Evolutionary conservation across 2,888 invertebrate genomes (phyloP).

Genomic region (Blera fallax): DNA sequence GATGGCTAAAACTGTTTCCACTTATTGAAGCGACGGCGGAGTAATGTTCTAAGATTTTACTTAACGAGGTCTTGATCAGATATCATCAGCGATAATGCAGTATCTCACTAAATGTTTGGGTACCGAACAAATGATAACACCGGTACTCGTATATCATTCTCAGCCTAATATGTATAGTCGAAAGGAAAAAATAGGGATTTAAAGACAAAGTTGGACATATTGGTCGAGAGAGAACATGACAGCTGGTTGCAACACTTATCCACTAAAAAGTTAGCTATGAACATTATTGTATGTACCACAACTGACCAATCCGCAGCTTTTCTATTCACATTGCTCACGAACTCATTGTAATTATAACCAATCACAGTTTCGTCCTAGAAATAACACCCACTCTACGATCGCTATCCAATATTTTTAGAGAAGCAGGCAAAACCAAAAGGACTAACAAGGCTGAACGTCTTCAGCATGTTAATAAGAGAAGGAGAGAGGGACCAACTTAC

Average conservation of each 20-base stretch:
- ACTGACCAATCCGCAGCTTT: no score
- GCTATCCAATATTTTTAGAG: slow-evolving; percentile 75
- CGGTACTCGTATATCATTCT: slow-evolving; percentile 76
- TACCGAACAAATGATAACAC: no score
- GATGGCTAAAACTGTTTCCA: slow-evolving; percentile 73
- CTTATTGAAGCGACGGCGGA: slow-evolving; percentile 74
- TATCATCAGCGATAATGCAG: slow-evolving; percentile 75
- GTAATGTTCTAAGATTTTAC: slow-evolving; percentile 71
- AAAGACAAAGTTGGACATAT: slow-evolving; percentile 23
- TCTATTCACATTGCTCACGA: no score
- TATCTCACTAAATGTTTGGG: slow-evolving; percentile 57
- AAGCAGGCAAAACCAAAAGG: slow-evolving; percentile 76
- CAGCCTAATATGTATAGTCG: slow-evolving; percentile 76
- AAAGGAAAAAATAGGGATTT: slow-evolving; percentile 73
- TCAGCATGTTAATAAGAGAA: background rate
- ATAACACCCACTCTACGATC: slow-evolving; percentile 75
- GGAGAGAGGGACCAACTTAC: background rate
- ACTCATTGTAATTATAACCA: slow-evolving; percentile 71
- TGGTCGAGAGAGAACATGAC: slow-evolving; percentile 16
- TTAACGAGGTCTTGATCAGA: slow-evolving; percentile 77
- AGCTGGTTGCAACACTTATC: no score
- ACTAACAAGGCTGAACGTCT: slow-evolving; percentile 1
- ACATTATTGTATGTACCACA: no score
- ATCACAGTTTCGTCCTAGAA: slow-evolving; percentile 70
- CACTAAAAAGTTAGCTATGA: no score